Evolutionary conservation across 2,113 vertebrate species (phyloP).

Genomic region (Aix galericulata): DNA sequence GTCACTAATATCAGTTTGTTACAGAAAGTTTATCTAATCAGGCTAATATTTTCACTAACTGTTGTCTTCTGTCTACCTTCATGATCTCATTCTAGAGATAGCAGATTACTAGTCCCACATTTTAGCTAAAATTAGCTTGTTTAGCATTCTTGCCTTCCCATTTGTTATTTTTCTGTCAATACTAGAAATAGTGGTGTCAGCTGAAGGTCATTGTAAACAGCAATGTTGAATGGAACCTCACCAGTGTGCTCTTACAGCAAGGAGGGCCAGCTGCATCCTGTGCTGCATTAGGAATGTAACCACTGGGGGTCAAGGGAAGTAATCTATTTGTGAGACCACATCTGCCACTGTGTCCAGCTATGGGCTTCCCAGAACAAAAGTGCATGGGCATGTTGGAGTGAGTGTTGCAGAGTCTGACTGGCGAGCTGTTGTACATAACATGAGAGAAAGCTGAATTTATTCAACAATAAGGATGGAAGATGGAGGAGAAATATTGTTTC

Average conservation of each 20-base stretch:
- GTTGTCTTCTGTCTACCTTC: not conserved
- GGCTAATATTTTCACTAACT: not conserved
- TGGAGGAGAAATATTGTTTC: not conserved
- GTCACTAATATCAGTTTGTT: not conserved
- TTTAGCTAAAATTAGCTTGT: not conserved
- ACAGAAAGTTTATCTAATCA: not conserved
- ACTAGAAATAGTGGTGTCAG: not conserved
- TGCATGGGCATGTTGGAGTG: not conserved
- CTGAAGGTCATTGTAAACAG: not conserved
- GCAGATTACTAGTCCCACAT: not conserved
- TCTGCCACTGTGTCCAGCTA: not conserved
- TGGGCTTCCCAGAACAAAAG: not conserved
- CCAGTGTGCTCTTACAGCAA: not conserved
- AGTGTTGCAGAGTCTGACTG: not conserved
- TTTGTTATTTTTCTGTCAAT: not conserved
- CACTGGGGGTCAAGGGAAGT: not conserved
- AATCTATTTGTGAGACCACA: not conserved
- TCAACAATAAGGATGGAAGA: not conserved
- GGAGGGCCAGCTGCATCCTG: not conserved
- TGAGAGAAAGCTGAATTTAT: not conserved
- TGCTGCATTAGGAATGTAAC: not conserved
- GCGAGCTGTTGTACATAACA: accelerated
- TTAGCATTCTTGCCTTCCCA: not conserved
- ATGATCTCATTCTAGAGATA: not conserved
- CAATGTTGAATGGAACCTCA: not conserved